Percentiles rank a stretch among this genome's conserved stretches.
phyloP scores from a whole-genome alignment of 2,113 vertebrate species.

The Gymnogyps californianus region DNA sequence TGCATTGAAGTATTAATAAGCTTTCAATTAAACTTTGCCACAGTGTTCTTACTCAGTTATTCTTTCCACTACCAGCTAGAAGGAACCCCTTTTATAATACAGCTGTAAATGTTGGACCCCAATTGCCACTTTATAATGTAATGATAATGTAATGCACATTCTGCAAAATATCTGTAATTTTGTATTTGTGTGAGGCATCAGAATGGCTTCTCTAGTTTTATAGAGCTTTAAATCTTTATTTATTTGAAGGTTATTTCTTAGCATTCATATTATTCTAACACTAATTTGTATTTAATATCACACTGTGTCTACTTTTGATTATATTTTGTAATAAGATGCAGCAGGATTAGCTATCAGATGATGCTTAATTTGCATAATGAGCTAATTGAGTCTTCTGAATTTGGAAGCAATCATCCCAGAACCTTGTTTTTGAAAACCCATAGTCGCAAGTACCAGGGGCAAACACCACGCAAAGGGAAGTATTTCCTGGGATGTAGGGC shows the following conservation, averaged over 20 bases:
- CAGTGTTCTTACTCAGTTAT: neutral
- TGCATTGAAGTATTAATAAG: conserved; percentile 48
- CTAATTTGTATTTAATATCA: conserved; percentile 32
- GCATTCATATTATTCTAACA: conserved; percentile 2
- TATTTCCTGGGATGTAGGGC: neutral
- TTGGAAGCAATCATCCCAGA: conserved; percentile 4
- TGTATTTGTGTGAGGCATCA: neutral
- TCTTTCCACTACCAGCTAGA: neutral
- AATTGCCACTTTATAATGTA: neutral
- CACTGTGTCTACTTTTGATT: conserved; percentile 23
- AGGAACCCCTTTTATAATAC: neutral
- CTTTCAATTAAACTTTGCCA: conserved; percentile 39
- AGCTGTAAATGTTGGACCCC: neutral
- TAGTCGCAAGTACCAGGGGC: neutral
- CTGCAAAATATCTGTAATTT: neutral
- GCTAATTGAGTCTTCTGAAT: conserved; percentile 14
- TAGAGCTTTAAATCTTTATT: neutral
- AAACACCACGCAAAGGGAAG: neutral
- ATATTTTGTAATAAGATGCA: conserved; percentile 31
- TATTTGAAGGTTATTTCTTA: neutral
- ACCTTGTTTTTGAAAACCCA: neutral
- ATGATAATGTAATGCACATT: conserved; percentile 8
- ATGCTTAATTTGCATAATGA: conserved; percentile 50
- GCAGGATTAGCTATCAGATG: neutral
- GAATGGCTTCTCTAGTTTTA: neutral